Evolutionary conservation across 2,113 vertebrate species (phyloP), one percentile per base, ranked within the genome.

Genomic region (Etheostoma cragini): DNA sequence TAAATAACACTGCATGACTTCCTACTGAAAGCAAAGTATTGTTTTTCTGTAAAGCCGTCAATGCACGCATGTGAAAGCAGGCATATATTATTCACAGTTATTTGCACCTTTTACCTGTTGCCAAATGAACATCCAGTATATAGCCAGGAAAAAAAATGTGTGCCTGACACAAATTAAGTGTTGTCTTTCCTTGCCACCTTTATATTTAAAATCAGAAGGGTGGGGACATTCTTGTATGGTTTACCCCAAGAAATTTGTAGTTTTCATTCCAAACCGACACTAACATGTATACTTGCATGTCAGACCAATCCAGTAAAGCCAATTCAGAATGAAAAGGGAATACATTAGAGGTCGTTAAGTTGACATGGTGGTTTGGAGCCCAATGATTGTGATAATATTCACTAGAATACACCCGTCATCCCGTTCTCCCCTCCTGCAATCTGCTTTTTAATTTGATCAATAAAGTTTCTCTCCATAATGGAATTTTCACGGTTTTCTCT

Each of bases 381-480:
- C 49, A 42, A 71, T 89, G 87, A 92, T 84, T 86, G 77, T 58
- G 12, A 78, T 77, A 87, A 67, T 38, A 77, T 42, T 61, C 63
- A 71, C 64, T 58, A 82, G 65, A 78, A 73, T 61, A 84, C 83
- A 89, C 81, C 81, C 85, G 73, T 76, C 57, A 80, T 60, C 47
- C 33, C 61, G 76, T 73, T 67, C 69, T 80, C 82, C 62, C 80
- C 71, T 81, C 45, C 68, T 72, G 56, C 74, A 75, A 75, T 72
- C 74, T 77, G 67, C 65, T 81, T 79, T 69, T 87, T 88, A 83
- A 92, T 90, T 81, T 91, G 87, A 95, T 95, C 89, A 93, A 92
- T 94, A 90, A 92, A 92, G 94, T 91, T 94, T 89, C 84, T 90
- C 84, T 76, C 84, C 80, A 64, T 86, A 91, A 91, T 91, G 81